Evolutionary conservation across 2,797 vertebrate species (phyloP).

Genomic region (Cetoscarus ocellatus): DNA sequence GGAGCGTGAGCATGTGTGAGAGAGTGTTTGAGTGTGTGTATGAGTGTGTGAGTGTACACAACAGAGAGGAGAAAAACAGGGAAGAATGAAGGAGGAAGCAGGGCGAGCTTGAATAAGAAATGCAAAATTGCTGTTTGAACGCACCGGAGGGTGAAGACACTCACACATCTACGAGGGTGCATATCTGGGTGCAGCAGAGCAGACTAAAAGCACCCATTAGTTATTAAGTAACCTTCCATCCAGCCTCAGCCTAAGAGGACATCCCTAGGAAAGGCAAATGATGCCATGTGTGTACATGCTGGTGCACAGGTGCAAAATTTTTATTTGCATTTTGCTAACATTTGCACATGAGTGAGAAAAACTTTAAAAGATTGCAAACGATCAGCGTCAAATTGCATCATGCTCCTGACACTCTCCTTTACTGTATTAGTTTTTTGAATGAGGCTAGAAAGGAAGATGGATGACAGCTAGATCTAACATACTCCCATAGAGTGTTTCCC

Average conservation of each 20-base stretch:
- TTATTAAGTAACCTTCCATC: constrained; percentile 63
- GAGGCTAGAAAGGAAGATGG: constrained; percentile 14
- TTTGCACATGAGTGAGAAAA: constrained; percentile 6
- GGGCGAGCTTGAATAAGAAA: constrained; percentile 35
- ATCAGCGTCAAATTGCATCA: not conserved
- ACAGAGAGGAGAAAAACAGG: constrained; percentile 35
- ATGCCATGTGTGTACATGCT: constrained; percentile 7
- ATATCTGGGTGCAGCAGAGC: constrained; percentile 58
- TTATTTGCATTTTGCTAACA: constrained; percentile 20
- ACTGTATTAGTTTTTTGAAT: constrained; percentile 31
- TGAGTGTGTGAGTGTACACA: constrained; percentile 26
- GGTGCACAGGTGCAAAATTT: constrained; percentile 20
- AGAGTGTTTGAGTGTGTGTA: constrained; percentile 33
- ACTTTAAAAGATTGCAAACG: not conserved
- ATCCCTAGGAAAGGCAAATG: constrained; percentile 14
- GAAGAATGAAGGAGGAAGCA: constrained; percentile 25
- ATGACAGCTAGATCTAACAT: constrained; percentile 13
- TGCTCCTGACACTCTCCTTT: constrained; percentile 22
- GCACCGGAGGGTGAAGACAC: constrained; percentile 33
- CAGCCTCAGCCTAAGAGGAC: constrained; percentile 24
- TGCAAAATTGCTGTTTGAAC: constrained; percentile 41
- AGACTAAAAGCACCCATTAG: constrained; percentile 61
- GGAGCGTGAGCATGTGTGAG: constrained; percentile 69
- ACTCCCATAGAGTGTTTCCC: not conserved
- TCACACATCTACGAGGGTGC: constrained; percentile 31